phyloP scores from a whole-genome alignment of 2,888 invertebrate species.

The Aphodius granarius region DNA sequence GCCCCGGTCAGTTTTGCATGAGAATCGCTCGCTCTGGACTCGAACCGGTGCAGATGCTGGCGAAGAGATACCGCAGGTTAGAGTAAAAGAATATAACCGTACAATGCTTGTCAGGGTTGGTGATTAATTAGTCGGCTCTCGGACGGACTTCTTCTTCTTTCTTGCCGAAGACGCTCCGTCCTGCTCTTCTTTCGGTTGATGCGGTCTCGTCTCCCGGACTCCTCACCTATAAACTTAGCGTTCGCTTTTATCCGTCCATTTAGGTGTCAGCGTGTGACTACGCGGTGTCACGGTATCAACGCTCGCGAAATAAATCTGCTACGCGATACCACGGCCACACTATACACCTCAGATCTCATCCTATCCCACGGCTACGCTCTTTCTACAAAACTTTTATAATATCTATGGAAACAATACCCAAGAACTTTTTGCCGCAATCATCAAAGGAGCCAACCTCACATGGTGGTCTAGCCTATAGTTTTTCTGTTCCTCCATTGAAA shows the following conservation, averaged over 20 bases:
- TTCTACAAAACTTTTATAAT: constrained; percentile 20
- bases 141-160: constrained; percentile 30
- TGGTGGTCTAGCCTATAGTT: background rate
- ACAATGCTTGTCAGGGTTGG: constrained; percentile 41
- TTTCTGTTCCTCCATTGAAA: no score
- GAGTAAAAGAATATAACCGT: constrained; percentile 22
- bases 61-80: constrained; percentile 31
- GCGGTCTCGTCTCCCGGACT: constrained; percentile 5
- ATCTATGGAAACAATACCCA: constrained; percentile 23
- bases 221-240: constrained; percentile 16
- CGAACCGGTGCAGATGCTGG: constrained; percentile 37
- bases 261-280: constrained; percentile 30
- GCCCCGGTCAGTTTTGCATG: constrained; percentile 42
- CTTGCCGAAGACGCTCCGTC: constrained; percentile 27
- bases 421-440: constrained; percentile 8
- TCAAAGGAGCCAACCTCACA: background rate
- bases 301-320: constrained; percentile 30
- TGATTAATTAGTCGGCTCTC: constrained; percentile 41
- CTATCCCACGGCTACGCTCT: background rate
- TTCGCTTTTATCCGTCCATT: constrained; percentile 29
- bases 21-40: constrained; percentile 31
- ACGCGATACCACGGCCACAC: constrained; percentile 22
- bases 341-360: background rate
- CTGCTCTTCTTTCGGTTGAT: constrained; percentile 28
- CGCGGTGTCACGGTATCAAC: constrained; percentile 26